phyloP scores from a whole-genome alignment of 2,113 vertebrate genomes.

The Leptocoma aspasia region DNA sequence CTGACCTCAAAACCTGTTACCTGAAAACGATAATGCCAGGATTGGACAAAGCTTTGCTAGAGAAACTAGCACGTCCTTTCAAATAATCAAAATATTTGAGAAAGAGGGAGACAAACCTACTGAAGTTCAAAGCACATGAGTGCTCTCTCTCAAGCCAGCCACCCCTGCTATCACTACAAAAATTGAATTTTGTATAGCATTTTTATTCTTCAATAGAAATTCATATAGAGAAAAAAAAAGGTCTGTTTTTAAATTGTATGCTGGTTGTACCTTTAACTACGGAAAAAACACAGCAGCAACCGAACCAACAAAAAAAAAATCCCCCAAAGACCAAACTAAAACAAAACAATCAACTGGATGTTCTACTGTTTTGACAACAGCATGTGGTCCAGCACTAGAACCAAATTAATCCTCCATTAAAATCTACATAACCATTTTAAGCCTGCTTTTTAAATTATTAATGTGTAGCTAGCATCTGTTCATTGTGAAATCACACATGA shows the following conservation, averaged over 20 bases:
- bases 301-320: neutral
- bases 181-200: neutral
- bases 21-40: neutral
- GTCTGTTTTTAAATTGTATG: neutral
- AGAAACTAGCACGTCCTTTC: neutral
- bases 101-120: neutral
- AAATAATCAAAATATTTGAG: neutral
- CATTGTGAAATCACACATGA: neutral
- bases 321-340: neutral
- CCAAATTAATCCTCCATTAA: conserved; percentile 19
- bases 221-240: no score
- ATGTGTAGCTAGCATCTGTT: conserved; percentile 19
- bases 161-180: neutral
- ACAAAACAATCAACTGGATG: neutral
- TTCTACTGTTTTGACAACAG: neutral
- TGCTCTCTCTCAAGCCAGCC: neutral
- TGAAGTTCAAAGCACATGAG: neutral
- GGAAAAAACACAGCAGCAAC: neutral
- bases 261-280: neutral
- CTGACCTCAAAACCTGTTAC: neutral
- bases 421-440: conserved; percentile 12
- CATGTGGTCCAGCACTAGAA: neutral
- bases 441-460: conserved; percentile 16
- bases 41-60: neutral
- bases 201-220: neutral